Conservation (phyloP, 2,797 vertebrate species). For the Myripristis jacobus region DNA sequence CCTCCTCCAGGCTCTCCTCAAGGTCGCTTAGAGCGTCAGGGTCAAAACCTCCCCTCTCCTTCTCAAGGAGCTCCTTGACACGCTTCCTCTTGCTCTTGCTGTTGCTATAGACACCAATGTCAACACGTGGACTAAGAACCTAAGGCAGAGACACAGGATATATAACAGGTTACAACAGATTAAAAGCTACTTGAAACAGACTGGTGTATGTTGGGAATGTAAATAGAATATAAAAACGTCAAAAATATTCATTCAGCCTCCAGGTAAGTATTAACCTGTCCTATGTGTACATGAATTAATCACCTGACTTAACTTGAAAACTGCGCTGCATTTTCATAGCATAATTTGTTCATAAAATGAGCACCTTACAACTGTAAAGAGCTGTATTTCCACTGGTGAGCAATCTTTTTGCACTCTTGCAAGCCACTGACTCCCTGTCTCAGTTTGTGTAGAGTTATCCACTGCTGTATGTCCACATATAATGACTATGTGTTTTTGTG, state of each 20-base stretch:
- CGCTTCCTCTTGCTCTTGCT: conserved; percentile 94
- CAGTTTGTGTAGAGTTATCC: too few species aligned
- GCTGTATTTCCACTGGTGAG: too few species aligned
- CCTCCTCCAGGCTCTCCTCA: conserved; percentile 90
- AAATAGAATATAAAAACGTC: too few species aligned
- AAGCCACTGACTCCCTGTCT: too few species aligned
- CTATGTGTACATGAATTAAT: neutral
- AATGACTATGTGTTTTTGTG: too few species aligned
- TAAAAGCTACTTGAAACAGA: too few species aligned
- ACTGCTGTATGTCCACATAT: too few species aligned
- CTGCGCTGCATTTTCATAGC: neutral
- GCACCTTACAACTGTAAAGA: too few species aligned
- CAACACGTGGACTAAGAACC: conserved; percentile 94
- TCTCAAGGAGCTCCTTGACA: conserved; percentile 94
- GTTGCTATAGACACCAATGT: conserved; percentile 95
- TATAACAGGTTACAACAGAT: neutral
- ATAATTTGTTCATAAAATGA: neutral
- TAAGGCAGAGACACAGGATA: conserved; percentile 51
- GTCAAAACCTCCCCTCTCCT: conserved; percentile 90
- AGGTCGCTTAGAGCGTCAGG: conserved; percentile 91
- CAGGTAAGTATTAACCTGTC: neutral
- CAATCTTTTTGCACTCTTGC: too few species aligned
- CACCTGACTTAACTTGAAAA: neutral
- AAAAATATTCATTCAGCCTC: neutral
- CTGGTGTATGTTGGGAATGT: too few species aligned